Percentiles rank a stretch among this genome's conserved stretches.
These are phyloP conservation scores for Dromiciops gliroides DNA, from an alignment of 2,113 vertebrate species.

Conservation along the genomic window DNA sequence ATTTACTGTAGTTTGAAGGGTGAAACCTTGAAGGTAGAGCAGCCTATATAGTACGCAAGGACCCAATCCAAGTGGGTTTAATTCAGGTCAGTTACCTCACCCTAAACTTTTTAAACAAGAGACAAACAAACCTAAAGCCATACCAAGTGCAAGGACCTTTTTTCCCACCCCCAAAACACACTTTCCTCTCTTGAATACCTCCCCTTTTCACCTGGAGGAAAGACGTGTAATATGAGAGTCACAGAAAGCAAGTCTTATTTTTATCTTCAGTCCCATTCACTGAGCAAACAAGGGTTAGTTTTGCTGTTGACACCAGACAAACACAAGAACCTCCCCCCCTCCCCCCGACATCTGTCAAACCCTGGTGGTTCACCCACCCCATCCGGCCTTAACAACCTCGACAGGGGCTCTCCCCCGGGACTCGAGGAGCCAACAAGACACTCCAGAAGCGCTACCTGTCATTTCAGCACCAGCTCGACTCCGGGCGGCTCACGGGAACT, in stretches of 20 bases:
- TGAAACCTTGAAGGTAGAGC: not conserved
- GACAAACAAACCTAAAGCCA: not conserved
- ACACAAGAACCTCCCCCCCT: not conserved
- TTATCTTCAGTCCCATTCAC: conserved; percentile 10
- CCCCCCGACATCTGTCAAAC: conserved; percentile 57
- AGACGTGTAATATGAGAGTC: not conserved
- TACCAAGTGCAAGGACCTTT: not conserved
- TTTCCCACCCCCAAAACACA: not conserved
- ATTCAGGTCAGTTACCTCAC: not conserved
- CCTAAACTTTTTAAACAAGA: not conserved
- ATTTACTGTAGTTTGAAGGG: not conserved
- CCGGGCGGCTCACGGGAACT: not conserved
- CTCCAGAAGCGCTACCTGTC: not conserved
- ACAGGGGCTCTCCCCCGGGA: too few species aligned
- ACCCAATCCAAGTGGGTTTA: not conserved
- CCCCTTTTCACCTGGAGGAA: not conserved
- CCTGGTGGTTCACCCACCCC: not conserved
- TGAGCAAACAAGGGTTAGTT: conserved; percentile 4
- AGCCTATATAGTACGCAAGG: not conserved
- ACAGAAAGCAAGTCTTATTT: conserved; percentile 21
- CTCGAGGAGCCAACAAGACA: not conserved
- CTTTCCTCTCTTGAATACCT: not conserved
- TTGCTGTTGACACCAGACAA: conserved; percentile 8
- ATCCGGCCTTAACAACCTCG: not conserved
- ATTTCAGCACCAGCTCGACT: not conserved